phyloP scores from a whole-genome alignment of 1,140 invertebrate genomes.

The Halyomorpha halys region DNA sequence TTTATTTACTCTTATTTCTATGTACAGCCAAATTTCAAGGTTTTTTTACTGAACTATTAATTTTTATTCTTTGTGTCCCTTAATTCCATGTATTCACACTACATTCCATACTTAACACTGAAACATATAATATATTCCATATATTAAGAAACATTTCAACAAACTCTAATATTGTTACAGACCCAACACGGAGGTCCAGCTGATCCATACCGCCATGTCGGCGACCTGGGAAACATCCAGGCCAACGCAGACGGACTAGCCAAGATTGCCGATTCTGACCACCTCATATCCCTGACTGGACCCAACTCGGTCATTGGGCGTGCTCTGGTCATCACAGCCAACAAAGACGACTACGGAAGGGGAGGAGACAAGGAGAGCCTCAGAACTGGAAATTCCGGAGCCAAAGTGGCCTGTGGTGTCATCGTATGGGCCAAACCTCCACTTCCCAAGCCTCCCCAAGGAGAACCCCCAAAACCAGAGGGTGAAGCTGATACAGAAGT shows the following conservation, averaged over 20 bases:
- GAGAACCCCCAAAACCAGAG: neutral
- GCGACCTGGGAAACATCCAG: constrained; percentile 46
- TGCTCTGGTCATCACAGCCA: constrained; percentile 40
- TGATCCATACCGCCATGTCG: constrained; percentile 42
- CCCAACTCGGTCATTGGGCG: constrained; percentile 43
- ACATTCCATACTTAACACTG: no score
- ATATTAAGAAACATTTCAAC: no score
- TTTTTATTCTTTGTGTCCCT: no score
- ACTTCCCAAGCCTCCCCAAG: neutral
- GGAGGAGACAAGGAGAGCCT: constrained; percentile 39
- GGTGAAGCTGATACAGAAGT: neutral
- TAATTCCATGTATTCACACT: no score
- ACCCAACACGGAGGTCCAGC: constrained; percentile 40
- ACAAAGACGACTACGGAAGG: constrained; percentile 43
- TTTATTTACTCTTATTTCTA: no score
- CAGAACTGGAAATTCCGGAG: constrained; percentile 44
- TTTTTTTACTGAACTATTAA: no score
- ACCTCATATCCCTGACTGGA: constrained; percentile 37
- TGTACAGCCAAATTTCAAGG: no score
- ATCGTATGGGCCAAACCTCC: constrained; percentile 32
- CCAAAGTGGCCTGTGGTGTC: constrained; percentile 41
- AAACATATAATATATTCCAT: no score
- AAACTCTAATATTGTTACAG: constrained; percentile 27
- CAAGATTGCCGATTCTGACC: constrained; percentile 35
- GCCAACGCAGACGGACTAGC: constrained; percentile 37